Base-by-base conservation (phyloP, 1,140 invertebrate genomes). In the Drosophila asahinai region DNA sequence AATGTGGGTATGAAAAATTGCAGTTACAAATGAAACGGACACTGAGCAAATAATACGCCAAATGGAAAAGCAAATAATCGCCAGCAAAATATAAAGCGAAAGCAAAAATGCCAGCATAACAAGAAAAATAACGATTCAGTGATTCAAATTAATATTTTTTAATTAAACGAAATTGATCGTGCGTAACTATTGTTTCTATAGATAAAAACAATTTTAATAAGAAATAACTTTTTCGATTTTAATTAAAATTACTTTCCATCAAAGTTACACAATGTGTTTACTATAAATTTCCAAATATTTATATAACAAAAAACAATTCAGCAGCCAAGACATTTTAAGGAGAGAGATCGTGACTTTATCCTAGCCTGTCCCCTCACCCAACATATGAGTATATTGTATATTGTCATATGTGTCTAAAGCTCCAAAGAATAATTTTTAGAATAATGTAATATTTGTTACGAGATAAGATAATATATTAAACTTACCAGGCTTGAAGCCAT, bases 401-500 rank as follows among this genome's bases (percentile, higher is more conserved):
- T 36, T 2, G 8, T 36, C 8, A 25, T 25, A 25, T 25, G 22
- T 25, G 2, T 25, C 22, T 3, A 25, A 25, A 25, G 22, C 22
- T 30, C 27, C 5, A 6, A 30, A 30, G 5, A 30, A 1, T 6
- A 30, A 7, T 6, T 30, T 30, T 30, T 30, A 30, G 6, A 30
- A 30, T 6, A 30, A 30, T 7, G 1, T 30, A 30, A 30, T 30
- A 30, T 30, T 6, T 30, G 22, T 25, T 25, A 25, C 22, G 4
- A 30, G 27, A 0, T 5, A 30, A 30, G 5, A 33, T 17, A 19
- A 36, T 4, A 5, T 40, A 57, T n/a, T 25, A 14, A 58, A 68
- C 86, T 91, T 36, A 92, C 91, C 91, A 74, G 91, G 91, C 57
- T 92, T 92, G 33, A 92, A 92, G 48, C 91, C 91, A 72, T 92